Base-by-base conservation (phyloP, 2,888 invertebrate species). In the Mimumesa dahlbomi region DNA sequence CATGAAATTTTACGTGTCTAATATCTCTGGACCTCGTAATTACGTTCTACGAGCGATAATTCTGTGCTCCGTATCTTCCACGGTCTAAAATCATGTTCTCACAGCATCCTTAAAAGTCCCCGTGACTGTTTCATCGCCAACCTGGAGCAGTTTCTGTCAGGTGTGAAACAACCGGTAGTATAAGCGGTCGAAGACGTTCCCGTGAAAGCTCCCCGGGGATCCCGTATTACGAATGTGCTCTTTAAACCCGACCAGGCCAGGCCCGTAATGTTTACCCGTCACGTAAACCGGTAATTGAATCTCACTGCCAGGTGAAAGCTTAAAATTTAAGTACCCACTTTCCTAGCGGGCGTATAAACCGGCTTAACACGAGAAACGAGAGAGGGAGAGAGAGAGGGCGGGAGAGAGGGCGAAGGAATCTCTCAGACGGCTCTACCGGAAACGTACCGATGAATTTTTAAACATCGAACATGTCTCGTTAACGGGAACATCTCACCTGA, bases 271-370 rank as follows among this genome's bases (percentile, higher is more conserved):
- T 82, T 81, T 77, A 75, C 80, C 63, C 71, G 53, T 76, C 80
- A 69, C 80, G 78, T 82, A 79, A 81, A 78, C 74, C 75, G 79
- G 79, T 86, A 84, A 86, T 83, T 84, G 83, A 85, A 86, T 86
- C 77, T 69, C 75, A 71, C 73, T 75, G 76, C 67, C 67, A 59
- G 74, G 68, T 73, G 79, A 81, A 78, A 78, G 79, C 80, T 83
- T 81, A 80, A 83, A 85, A 81, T 82, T 84, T 82, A 82, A 86
- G 80, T 81, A 78, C 68, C 81, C 75, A 67, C 79, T 83, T 77
- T 77, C 70, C 64, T 25, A 62, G 46, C 69, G 71, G 63, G 69
- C 75, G 78, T 81, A 82, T 83, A 79, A 80, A 79, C 82, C 74
- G 69, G 62, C 75, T 79, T 77, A 78, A 77, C 74, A 25, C 25